Percentiles rank a stretch among this genome's conserved stretches.
These are phyloP conservation scores for Leucosticte australis DNA, from an alignment of 2,113 vertebrate genomes.

Conservation along the genomic window DNA sequence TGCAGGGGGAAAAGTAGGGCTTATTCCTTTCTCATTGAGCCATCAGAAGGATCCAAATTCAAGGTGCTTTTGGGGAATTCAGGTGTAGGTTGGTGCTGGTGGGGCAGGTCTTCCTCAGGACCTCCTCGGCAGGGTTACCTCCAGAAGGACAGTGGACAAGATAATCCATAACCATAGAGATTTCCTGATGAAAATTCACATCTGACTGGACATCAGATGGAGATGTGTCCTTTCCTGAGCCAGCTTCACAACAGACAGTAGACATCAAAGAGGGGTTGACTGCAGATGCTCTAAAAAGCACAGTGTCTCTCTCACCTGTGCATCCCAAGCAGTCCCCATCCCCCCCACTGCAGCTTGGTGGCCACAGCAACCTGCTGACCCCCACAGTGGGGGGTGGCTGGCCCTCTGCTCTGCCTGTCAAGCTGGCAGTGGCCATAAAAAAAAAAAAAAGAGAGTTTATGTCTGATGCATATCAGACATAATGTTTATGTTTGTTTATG, in stretches of 20 bases:
- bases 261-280: background rate
- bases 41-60: background rate
- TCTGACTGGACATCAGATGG: background rate
- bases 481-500: too few species aligned
- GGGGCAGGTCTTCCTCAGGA: background rate
- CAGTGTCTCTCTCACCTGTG: background rate
- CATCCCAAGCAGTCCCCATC: background rate
- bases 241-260: background rate
- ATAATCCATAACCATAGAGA: background rate
- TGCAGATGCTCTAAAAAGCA: background rate
- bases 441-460: background rate
- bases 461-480: background rate
- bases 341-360: rapidly evolving
- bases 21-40: background rate
- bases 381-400: background rate
- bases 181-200: background rate
- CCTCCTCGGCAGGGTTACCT: background rate
- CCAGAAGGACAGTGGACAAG: background rate
- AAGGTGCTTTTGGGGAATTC: background rate
- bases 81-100: background rate
- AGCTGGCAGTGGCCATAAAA: background rate
- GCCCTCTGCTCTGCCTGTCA: background rate
- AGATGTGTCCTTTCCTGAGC: background rate
- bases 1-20: background rate
- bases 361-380: background rate